Evolutionary conservation across 2,888 invertebrate species (phyloP).

Genomic region (Ditula angustiorana): DNA sequence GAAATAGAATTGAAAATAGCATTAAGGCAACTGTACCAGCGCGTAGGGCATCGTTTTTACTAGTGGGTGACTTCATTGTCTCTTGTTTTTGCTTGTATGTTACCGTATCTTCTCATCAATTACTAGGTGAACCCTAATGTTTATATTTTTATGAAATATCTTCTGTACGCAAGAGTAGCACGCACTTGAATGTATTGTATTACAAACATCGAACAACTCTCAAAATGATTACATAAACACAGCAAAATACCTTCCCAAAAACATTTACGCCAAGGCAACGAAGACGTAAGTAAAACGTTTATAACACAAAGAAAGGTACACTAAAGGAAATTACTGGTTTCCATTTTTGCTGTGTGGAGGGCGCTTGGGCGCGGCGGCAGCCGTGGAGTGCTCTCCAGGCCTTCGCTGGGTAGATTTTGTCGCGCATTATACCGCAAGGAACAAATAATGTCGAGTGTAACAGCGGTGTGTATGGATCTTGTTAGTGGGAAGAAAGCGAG

Average conservation of each 20-base stretch:
- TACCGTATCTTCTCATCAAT: too few relatives aligned
- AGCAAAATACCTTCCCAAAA: not conserved
- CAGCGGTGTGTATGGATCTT: conserved; percentile 1
- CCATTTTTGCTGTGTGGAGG: conserved; percentile 46
- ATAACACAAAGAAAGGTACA: conserved; percentile 48
- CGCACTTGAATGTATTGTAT: not conserved
- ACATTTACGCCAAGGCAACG: conserved; percentile 10
- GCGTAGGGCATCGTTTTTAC: too few relatives aligned
- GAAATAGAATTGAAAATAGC: conserved; percentile 28
- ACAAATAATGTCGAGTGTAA: conserved; percentile 27
- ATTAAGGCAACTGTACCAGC: too few relatives aligned
- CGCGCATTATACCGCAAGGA: conserved; percentile 15
- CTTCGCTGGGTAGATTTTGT: conserved; percentile 14
- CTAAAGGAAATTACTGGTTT: conserved; percentile 55
- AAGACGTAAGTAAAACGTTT: conserved; percentile 48
- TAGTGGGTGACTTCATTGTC: too few relatives aligned
- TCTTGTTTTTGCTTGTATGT: too few relatives aligned
- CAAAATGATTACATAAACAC: not conserved
- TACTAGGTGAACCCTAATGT: too few relatives aligned
- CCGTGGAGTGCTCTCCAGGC: conserved; percentile 17
- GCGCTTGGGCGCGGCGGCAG: conserved; percentile 44
- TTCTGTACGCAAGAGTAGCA: too few relatives aligned
- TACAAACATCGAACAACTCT: not conserved
- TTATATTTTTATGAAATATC: too few relatives aligned
- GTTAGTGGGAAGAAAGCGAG: conserved; percentile 7